Percentiles rank a stretch among this genome's conserved stretches.
Evolutionary conservation across 1,140 invertebrate species (phyloP).

Genomic region (Drusus annulatus): DNA sequence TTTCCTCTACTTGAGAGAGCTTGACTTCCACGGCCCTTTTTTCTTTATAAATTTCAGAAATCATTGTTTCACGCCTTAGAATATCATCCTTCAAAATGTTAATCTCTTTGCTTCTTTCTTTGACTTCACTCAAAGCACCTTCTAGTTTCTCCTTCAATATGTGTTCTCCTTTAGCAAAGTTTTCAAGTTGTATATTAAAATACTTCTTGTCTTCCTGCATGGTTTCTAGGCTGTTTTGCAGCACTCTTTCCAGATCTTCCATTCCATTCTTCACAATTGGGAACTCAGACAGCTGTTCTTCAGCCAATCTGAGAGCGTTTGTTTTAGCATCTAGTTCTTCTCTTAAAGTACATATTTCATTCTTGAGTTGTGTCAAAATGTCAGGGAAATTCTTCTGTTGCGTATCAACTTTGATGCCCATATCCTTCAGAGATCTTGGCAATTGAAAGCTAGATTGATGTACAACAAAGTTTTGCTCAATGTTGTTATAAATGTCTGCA

Average conservation of each 20-base stretch:
- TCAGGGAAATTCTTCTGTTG: constrained; percentile 67
- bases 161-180: constrained; percentile 70
- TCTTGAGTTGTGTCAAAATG: constrained; percentile 71
- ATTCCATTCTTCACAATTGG: constrained; percentile 73
- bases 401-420: constrained; percentile 64
- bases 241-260: constrained; percentile 69
- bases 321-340: constrained; percentile 71
- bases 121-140: constrained; percentile 72
- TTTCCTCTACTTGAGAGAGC: constrained; percentile 66
- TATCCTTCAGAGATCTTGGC: constrained; percentile 45
- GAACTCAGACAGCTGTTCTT: constrained; percentile 72
- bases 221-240: constrained; percentile 71
- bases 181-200: constrained; percentile 73
- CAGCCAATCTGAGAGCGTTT: constrained; percentile 68
- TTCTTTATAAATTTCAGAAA: constrained; percentile 73
- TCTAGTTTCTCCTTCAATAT: constrained; percentile 73
- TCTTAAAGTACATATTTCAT: constrained; percentile 71
- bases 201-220: constrained; percentile 73
- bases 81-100: constrained; percentile 74
- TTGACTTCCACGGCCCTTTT: constrained; percentile 70
- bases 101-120: constrained; percentile 73
- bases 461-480: not conserved
- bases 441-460: not conserved
- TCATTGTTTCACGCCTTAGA: constrained; percentile 74
- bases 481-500: constrained; percentile 12